Percentiles rank a stretch among this genome's conserved stretches.
Evolutionary conservation across 2,113 vertebrate genomes (phyloP).

Genomic region (Hippocampus barbouri): DNA sequence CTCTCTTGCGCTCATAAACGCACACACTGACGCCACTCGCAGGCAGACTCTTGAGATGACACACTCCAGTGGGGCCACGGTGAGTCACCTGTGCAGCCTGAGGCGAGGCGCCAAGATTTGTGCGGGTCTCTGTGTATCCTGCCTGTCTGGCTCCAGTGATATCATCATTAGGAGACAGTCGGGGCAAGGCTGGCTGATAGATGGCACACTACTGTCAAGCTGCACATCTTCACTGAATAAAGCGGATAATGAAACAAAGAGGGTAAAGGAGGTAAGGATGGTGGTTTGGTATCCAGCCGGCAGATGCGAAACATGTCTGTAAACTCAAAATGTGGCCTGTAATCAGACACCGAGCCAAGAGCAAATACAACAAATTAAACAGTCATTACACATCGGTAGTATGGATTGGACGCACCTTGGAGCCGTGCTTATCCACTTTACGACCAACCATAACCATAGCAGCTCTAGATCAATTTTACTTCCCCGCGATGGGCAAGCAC

Average conservation of each 20-base stretch:
- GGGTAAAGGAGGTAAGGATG: constrained; percentile 14
- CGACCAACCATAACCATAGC: constrained; percentile 50
- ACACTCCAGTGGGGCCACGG: constrained; percentile 55
- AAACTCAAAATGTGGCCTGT: constrained; percentile 50
- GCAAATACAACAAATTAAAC: constrained; percentile 59
- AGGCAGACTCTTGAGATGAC: constrained; percentile 58
- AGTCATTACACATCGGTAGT: constrained; percentile 65
- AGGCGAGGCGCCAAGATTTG: constrained; percentile 49
- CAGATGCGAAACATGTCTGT: constrained; percentile 44
- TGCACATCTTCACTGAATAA: constrained; percentile 54
- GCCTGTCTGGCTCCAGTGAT: constrained; percentile 68
- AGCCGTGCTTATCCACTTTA: constrained; percentile 57
- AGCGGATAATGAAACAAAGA: constrained; percentile 45
- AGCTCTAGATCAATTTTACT: constrained; percentile 32
- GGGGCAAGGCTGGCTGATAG: constrained; percentile 55
- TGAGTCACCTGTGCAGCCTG: constrained; percentile 64
- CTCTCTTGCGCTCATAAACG: constrained; percentile 18
- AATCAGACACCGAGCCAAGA: constrained; percentile 52
- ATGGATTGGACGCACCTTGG: constrained; percentile 47
- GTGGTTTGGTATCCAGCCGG: constrained; percentile 35
- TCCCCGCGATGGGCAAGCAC: constrained; percentile 11
- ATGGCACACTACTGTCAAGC: constrained; percentile 55
- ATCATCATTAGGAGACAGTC: constrained; percentile 63
- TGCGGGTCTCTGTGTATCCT: constrained; percentile 22
- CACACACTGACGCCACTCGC: constrained; percentile 50